phyloP scores from a whole-genome alignment of 2,888 invertebrate species.

The Pherbina coryleti region DNA sequence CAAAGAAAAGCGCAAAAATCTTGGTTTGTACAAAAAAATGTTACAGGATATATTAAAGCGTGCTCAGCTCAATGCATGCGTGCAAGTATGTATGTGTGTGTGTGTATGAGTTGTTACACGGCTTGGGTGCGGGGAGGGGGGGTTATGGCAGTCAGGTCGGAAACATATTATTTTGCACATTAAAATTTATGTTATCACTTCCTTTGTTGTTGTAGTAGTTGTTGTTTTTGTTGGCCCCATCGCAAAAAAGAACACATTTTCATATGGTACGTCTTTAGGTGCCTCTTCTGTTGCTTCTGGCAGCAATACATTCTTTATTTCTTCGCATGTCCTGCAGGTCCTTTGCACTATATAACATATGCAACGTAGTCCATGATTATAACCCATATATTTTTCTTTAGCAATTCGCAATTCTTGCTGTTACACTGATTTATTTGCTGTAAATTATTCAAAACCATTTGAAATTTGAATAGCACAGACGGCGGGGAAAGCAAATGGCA shows the following conservation, averaged over 20 bases:
- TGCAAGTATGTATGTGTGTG: neutral
- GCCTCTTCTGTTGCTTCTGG: neutral
- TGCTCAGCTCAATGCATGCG: neutral
- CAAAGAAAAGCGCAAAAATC: neutral
- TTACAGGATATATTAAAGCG: neutral
- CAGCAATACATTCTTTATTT: neutral
- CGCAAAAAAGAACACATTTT: neutral
- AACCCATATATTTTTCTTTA: no score
- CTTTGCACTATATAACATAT: neutral
- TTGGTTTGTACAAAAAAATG: neutral
- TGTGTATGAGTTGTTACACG: no score
- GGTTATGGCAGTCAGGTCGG: neutral
- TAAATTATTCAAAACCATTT: slow-evolving; percentile 30
- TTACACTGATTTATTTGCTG: slow-evolving; percentile 31
- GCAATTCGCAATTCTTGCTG: neutral
- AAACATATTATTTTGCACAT: slow-evolving; percentile 36
- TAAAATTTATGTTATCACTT: slow-evolving; percentile 37
- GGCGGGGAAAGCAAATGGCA: neutral
- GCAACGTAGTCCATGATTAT: slow-evolving; percentile 6
- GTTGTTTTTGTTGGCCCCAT: neutral
- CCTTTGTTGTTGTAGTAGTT: neutral
- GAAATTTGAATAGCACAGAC: slow-evolving; percentile 32
- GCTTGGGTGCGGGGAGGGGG: neutral
- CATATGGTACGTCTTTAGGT: neutral
- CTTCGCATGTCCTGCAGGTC: neutral